A percentile compares a stretch with the other conserved stretches of the same genome.
Conservation (phyloP, 1,140 invertebrate genomes). For the Drosophila repleta region DNA sequence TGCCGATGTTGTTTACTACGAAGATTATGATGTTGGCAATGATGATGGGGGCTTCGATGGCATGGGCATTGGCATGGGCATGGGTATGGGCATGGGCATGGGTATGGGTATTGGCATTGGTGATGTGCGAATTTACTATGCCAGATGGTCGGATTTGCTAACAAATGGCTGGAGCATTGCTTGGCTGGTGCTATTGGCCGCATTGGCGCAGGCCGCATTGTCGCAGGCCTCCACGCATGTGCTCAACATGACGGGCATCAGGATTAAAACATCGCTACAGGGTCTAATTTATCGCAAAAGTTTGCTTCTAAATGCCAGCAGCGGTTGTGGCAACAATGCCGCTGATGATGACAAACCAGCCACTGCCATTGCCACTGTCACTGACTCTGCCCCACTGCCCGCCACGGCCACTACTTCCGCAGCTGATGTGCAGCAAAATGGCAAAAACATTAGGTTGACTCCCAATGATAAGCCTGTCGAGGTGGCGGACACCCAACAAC, state of each 20-base stretch:
- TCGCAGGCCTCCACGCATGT: constrained; percentile 94
- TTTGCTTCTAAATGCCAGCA: constrained; percentile 76
- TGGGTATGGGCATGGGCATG: constrained; percentile 9
- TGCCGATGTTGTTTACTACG: constrained; percentile 34
- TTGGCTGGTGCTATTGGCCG: constrained; percentile 88
- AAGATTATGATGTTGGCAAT: constrained; percentile 39
- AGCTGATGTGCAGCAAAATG: constrained; percentile 37
- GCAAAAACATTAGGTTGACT: constrained; percentile 44
- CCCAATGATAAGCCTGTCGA: constrained; percentile 35
- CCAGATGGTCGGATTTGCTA: constrained; percentile 87
- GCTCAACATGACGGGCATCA: constrained; percentile 91
- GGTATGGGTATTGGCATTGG: constrained; percentile 42
- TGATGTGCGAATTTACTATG: constrained; percentile 81
- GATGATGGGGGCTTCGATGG: constrained; percentile 44
- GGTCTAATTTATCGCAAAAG: constrained; percentile 85
- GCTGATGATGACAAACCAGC: constrained; percentile 16
- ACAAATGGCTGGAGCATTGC: constrained; percentile 92
- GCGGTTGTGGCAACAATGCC: constrained; percentile 37
- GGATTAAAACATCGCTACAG: constrained; percentile 91
- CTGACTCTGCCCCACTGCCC: not conserved
- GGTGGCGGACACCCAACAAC: constrained; percentile 24
- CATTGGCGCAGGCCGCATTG: constrained; percentile 90
- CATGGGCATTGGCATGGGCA: constrained; percentile 28
- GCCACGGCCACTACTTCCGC: not conserved
- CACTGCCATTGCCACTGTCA: constrained; percentile 5